A percentile compares a stretch with the other conserved stretches of the same genome.
phyloP scores from a whole-genome alignment of 2,797 vertebrate genomes.

The Distichodus sexfasciatus region DNA sequence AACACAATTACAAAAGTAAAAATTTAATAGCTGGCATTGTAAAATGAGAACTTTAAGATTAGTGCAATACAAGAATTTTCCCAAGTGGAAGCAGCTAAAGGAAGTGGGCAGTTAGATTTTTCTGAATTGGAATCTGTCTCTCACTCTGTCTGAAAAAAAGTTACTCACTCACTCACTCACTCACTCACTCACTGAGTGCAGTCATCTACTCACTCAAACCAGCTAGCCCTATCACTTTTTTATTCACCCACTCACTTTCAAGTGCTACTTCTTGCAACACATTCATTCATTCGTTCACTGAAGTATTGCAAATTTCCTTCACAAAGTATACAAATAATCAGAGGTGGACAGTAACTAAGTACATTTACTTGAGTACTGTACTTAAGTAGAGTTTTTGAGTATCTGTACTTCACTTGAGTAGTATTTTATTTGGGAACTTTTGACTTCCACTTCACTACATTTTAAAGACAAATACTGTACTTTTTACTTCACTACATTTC shows the following conservation, averaged over 20 bases:
- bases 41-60: constrained; percentile 8
- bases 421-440: too few relatives aligned
- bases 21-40: background rate
- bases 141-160: background rate
- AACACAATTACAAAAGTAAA: background rate
- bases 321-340: too few relatives aligned
- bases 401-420: too few relatives aligned
- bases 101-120: constrained; percentile 13
- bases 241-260: background rate
- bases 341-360: too few relatives aligned
- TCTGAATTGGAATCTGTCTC: background rate
- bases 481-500: too few relatives aligned
- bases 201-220: background rate
- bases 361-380: too few relatives aligned
- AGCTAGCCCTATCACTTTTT: background rate
- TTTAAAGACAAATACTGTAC: too few relatives aligned
- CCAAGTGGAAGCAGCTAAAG: constrained; percentile 19
- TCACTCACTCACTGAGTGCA: background rate
- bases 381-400: too few relatives aligned
- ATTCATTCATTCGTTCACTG: too few relatives aligned
- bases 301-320: too few relatives aligned
- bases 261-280: too few relatives aligned
- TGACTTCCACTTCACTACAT: too few relatives aligned
- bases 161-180: background rate
- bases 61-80: constrained; percentile 13